A percentile compares a stretch with the other conserved stretches of the same genome.
Evolutionary conservation across 2,797 vertebrate genomes (phyloP).

Genomic region (Sebastes flavidus): DNA sequence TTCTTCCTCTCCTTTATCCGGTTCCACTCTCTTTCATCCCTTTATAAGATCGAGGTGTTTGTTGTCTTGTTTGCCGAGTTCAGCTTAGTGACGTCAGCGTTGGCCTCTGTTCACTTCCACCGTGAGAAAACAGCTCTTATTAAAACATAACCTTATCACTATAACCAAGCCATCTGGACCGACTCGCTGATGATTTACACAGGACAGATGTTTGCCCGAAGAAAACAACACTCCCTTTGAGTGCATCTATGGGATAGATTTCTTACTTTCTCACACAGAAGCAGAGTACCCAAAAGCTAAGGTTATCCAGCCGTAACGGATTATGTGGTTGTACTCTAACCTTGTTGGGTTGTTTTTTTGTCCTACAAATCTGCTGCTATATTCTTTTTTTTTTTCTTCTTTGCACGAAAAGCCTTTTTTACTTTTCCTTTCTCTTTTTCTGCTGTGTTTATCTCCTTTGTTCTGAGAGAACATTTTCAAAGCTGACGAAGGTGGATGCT

Average conservation of each 20-base stretch:
- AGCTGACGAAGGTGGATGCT: constrained; percentile 61
- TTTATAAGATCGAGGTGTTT: constrained; percentile 12
- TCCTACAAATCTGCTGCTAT: constrained; percentile 13
- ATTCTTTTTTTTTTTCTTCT: not conserved
- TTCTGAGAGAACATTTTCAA: constrained; percentile 57
- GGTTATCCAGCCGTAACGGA: constrained; percentile 18
- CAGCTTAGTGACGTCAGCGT: not conserved
- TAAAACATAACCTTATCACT: constrained; percentile 39
- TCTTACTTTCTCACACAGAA: constrained; percentile 12
- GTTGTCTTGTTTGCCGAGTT: constrained; percentile 14
- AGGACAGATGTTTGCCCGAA: constrained; percentile 53
- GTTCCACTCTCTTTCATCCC: constrained; percentile 6
- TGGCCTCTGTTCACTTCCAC: not conserved
- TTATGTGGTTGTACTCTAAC: constrained; percentile 16
- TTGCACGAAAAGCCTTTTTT: not conserved
- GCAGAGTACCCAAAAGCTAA: constrained; percentile 1
- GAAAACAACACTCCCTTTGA: constrained; percentile 12
- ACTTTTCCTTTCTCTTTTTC: not conserved
- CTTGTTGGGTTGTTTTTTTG: constrained; percentile 22
- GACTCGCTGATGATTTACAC: constrained; percentile 42
- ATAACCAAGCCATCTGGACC: constrained; percentile 40
- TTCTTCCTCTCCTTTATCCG: not conserved
- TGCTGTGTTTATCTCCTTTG: constrained; percentile 52
- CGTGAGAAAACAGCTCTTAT: constrained; percentile 13
- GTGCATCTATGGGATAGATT: not conserved